Percentiles rank a stretch among this genome's conserved stretches.
These are phyloP conservation scores for Cosmopolites sordidus DNA, from an alignment of 2,888 invertebrate species.

Conservation along the genomic window DNA sequence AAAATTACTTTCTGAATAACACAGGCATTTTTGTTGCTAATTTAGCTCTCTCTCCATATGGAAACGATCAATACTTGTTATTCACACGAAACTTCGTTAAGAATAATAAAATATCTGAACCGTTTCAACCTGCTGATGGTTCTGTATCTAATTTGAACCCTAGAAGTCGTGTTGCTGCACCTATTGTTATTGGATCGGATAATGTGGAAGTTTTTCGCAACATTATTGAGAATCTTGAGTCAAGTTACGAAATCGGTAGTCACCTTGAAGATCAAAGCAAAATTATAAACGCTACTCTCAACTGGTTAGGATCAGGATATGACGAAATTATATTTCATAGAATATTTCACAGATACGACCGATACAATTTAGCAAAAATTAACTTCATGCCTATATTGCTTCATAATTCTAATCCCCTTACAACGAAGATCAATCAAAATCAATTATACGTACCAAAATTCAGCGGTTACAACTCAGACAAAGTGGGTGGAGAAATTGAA, in stretches of 20 bases:
- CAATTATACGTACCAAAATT: constrained; percentile 77
- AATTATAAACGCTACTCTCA: constrained; percentile 87
- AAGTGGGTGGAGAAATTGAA: constrained; percentile 89
- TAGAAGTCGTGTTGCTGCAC: constrained; percentile 87
- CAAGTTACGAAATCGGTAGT: constrained; percentile 91
- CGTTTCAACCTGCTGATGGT: constrained; percentile 66
- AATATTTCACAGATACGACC: constrained; percentile 80
- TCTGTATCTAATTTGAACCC: constrained; percentile 73
- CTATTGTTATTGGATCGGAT: constrained; percentile 85
- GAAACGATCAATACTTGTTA: constrained; percentile 71
- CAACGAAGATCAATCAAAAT: constrained; percentile 74
- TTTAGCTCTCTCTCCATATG: constrained; percentile 83
- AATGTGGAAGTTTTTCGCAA: constrained; percentile 88
- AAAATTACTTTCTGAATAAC: constrained; percentile 89
- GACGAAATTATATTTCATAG: constrained; percentile 71
- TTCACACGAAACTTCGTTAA: constrained; percentile 86
- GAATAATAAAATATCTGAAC: constrained; percentile 81
- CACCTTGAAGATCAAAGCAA: constrained; percentile 93
- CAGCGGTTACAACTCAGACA: constrained; percentile 58
- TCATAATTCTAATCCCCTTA: constrained; percentile 84
- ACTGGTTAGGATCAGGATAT: constrained; percentile 81
- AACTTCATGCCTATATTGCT: constrained; percentile 86
- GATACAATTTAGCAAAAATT: constrained; percentile 92
- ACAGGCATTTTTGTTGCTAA: constrained; percentile 83
- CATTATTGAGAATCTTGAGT: constrained; percentile 84